These are phyloP conservation scores for Andrena chrysosceles DNA, from an alignment of 2,888 invertebrate species.

Conservation along the genomic window DNA sequence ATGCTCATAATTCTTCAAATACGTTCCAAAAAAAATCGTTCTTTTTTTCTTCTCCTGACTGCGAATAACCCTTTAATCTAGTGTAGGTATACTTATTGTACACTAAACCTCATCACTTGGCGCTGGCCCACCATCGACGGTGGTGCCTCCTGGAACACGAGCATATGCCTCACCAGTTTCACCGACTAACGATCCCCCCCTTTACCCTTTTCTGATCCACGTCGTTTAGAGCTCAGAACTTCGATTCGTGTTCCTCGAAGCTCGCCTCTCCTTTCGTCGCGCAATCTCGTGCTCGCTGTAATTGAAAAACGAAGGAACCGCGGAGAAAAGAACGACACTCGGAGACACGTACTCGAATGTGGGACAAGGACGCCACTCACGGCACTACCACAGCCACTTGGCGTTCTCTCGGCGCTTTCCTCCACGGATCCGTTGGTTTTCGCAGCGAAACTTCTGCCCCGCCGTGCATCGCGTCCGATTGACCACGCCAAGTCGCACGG, in stretches of 20 bases:
- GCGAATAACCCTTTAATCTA: no score
- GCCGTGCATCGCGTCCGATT: neutral
- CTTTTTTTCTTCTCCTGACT: no score
- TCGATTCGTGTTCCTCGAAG: neutral
- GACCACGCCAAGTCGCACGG: neutral
- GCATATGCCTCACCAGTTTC: no score
- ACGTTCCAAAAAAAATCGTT: no score
- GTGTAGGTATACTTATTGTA: no score
- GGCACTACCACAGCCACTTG: conserved; percentile 18
- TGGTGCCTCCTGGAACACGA: no score
- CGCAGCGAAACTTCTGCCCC: neutral
- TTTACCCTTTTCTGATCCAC: no score
- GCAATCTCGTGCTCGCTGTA: neutral
- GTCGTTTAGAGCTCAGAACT: no score
- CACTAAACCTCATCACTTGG: no score
- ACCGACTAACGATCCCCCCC: no score
- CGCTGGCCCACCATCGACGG: no score
- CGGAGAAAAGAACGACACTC: neutral
- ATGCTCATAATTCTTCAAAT: no score
- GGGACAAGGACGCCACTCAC: conserved; percentile 38
- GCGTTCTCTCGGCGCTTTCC: neutral
- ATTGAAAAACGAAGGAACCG: conserved; percentile 29
- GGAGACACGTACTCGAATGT: conserved; percentile 11
- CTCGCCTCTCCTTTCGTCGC: neutral
- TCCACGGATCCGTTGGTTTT: neutral